Conservation (phyloP, 2,888 invertebrate species). For the Celastrina argiolus region DNA sequence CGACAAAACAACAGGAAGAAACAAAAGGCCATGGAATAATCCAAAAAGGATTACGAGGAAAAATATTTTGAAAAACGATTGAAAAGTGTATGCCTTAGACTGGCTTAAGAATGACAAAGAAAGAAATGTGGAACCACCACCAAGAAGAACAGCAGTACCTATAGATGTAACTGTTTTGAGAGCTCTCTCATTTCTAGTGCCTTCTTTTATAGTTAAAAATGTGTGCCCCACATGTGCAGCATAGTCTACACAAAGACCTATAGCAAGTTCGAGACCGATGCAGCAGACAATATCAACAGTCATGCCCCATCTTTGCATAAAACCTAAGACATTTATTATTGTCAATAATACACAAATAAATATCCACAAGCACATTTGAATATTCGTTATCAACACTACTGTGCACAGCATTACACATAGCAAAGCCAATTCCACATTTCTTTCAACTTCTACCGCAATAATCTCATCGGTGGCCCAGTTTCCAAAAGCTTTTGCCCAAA, state of each 20-base stretch:
- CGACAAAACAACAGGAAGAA: constrained; percentile 86
- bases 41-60: constrained; percentile 87
- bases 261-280: constrained; percentile 87
- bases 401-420: constrained; percentile 89
- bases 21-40: constrained; percentile 85
- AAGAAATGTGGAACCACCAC: constrained; percentile 86
- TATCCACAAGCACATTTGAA: constrained; percentile 88
- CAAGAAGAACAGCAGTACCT: constrained; percentile 86
- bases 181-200: constrained; percentile 76
- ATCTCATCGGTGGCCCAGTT: constrained; percentile 89
- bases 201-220: constrained; percentile 81
- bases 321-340: constrained; percentile 85
- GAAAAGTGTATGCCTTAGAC: constrained; percentile 87
- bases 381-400: constrained; percentile 84
- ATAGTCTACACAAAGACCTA: constrained; percentile 90
- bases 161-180: constrained; percentile 83
- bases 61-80: constrained; percentile 86
- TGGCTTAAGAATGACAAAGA: constrained; percentile 83
- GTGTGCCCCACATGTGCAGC: constrained; percentile 90
- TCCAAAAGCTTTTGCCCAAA: constrained; percentile 85
- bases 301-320: constrained; percentile 88
- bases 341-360: constrained; percentile 86
- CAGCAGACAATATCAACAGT: constrained; percentile 90
- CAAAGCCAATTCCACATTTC: constrained; percentile 86
- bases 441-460: constrained; percentile 84